Base-by-base conservation (phyloP, 1,140 invertebrate species). In the Papilio xuthus region DNA sequence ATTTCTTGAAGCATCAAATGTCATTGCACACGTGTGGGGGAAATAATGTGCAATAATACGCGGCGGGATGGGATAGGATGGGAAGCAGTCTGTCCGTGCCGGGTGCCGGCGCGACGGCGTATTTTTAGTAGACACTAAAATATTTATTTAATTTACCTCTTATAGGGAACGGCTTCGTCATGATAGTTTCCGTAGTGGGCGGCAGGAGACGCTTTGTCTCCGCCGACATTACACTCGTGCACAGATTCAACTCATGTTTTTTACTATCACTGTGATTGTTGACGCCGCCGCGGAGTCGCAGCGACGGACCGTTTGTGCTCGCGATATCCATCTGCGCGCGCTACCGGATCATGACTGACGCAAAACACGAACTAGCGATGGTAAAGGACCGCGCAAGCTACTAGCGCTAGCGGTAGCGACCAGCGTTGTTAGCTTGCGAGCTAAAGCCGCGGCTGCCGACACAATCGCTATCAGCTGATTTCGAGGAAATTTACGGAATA, bases 131-230 rank as follows among this genome's bases (percentile, higher is more conserved):
- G 23, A 4, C 18, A 37, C 32, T 72, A 23, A 44, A 53, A 76
- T 10, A 42, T 23, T 56, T 69, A 44, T 32, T 56, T 78, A 72
- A 85, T 87, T 94, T 94, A 96, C 97, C 97, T 95, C 97, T 95
- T 75, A 97, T 97, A 23, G 97, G 97, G 90, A 97, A 97, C 50
- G 97, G 97, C 94, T 97, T 97, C 12, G 97, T 97, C 95, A 97
- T 97, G 71, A 97, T 96, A 18, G 97, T 97, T 87, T 97, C 97
- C 42, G 96, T 96, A 28, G 96, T 97, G 20, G 96, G 96, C 56
- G 96, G 96, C 82, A 96, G 82, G 9, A 96, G 92, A 84, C 95
- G 94, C 79, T 95, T 95, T 12, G 95, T 95, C 86, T 96, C 95
- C 41, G 95, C 90, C n/a, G 95, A 96, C 95, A 96, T 96, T 0